Base-by-base conservation (phyloP, 2,113 vertebrate genomes). In the Zosterops borbonicus region DNA sequence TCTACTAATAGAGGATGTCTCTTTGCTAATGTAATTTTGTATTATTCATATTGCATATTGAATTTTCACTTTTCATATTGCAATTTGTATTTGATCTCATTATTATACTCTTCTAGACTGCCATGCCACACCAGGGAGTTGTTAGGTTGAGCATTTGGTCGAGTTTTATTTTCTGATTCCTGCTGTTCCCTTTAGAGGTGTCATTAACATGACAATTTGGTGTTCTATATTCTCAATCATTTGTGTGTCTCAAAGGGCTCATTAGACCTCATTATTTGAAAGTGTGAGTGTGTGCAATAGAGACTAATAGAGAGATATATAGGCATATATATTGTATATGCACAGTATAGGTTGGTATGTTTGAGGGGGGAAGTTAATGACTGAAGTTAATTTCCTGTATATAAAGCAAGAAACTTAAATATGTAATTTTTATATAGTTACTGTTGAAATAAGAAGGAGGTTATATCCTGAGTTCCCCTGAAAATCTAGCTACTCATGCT, bases 51-150 rank as follows among this genome's bases (percentile, higher is more conserved):
- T 83, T 96, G 83, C 64, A 86, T 80, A 87, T 84, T 91, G 94
- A 93, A 92, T 95, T 97, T 96, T 96, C 87, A 59, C 24, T 82
- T 94, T 97, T 96, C 83, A 84, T 91, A 60, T 75, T 95, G 44
- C 81, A 88, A 64, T 94, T 95, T 92, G 70, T 95, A 83, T 81
- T 84, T 96, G 59, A 91, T 92, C 78, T 87, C 92, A 78, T 96
- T 94, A 95, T 93, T 96, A 50, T 74, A 85, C 58, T 92, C 95
- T 96, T 16, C 49, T 83, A 79, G 90, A 78, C 73, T 68, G 89
- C 39, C 79, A 33, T 81, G 25, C 29, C 59, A 64, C 90, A 56
- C 69, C 28, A 4, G 92, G 63, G 91, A 86, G 62, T 78, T 97
- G 42, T 97, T 95, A 94, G 35, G 50, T 67, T 92, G 79, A 96